A percentile compares a stretch with the other conserved stretches of the same genome.
Evolutionary conservation across 2,888 invertebrate species (phyloP).

Genomic region (Acronicta aceris): DNA sequence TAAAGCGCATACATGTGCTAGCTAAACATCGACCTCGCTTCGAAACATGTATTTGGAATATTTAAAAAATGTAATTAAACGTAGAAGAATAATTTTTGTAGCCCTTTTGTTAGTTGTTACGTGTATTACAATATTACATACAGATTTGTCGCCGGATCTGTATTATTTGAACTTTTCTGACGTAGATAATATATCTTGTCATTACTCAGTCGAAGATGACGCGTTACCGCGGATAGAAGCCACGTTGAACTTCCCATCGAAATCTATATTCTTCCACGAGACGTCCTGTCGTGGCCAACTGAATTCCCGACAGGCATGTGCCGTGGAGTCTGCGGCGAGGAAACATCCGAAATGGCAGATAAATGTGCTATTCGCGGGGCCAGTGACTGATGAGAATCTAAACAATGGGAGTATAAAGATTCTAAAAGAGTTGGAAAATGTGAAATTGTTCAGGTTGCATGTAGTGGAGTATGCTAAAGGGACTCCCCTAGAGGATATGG

Average conservation of each 20-base stretch:
- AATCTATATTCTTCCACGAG: conserved; percentile 90
- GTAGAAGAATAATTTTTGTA: background rate
- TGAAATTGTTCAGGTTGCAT: conserved; percentile 36
- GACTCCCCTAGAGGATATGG: conserved; percentile 38
- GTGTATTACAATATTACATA: background rate
- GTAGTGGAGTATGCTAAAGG: conserved; percentile 40
- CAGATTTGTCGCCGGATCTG: conserved; percentile 2
- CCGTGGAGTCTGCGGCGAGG: conserved; percentile 57
- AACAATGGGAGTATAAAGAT: conserved; percentile 15
- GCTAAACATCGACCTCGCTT: conserved; percentile 7
- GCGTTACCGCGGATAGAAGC: conserved; percentile 30
- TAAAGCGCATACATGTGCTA: conserved; percentile 7
- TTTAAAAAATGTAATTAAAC: background rate
- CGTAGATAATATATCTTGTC: conserved; percentile 27
- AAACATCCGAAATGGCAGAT: conserved; percentile 72
- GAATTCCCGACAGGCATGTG: conserved; percentile 63
- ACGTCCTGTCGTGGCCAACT: conserved; percentile 89
- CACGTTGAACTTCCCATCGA: conserved; percentile 2
- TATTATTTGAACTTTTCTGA: conserved; percentile 5
- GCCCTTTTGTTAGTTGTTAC: conserved; percentile 8
- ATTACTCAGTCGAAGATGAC: conserved; percentile 31
- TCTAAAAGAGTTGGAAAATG: conserved; percentile 40
- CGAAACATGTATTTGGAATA: background rate
- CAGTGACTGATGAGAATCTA: conserved; percentile 34
- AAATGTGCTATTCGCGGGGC: conserved; percentile 70